A percentile compares a stretch with the other conserved stretches of the same genome.
Evolutionary conservation across 2,888 invertebrate species (phyloP).

Genomic region (Tipula helvola): DNA sequence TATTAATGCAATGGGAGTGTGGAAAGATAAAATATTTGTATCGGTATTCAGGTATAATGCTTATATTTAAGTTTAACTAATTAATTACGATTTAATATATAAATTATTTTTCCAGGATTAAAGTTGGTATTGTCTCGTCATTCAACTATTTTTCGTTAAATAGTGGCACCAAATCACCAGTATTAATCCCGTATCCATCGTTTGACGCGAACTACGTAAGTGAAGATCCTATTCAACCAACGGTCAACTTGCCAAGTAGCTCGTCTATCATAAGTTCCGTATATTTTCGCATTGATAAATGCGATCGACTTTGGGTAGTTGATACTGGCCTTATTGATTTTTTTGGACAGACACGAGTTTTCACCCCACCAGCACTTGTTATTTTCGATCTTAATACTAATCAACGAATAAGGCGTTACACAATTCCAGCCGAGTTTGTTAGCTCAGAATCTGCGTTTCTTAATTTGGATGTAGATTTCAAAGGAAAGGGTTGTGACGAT

Average conservation of each 20-base stretch:
- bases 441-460: not conserved
- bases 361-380: slow-evolving; percentile 49
- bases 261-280: slow-evolving; percentile 59
- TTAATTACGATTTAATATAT: too few relatives aligned
- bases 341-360: slow-evolving; percentile 48
- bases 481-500: not conserved
- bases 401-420: slow-evolving; percentile 52
- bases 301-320: slow-evolving; percentile 71
- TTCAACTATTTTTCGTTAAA: slow-evolving; percentile 50
- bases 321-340: slow-evolving; percentile 69
- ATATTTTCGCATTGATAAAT: slow-evolving; percentile 57
- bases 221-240: too few relatives aligned
- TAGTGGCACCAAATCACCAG: slow-evolving; percentile 49
- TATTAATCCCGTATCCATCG: slow-evolving; percentile 61
- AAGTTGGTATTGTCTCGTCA: slow-evolving; percentile 51
- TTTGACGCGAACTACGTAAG: slow-evolving; percentile 51
- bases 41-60: too few relatives aligned
- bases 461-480: not conserved
- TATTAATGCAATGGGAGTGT: too few relatives aligned
- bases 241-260: slow-evolving; percentile 38
- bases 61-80: too few relatives aligned
- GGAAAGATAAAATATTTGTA: too few relatives aligned
- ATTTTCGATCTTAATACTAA: slow-evolving; percentile 67
- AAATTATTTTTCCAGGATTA: slow-evolving; percentile 39
- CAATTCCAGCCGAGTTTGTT: slow-evolving; percentile 43